Evolutionary conservation across 1,140 invertebrate species (phyloP).

Genomic region (Heliconius hewitsoni): DNA sequence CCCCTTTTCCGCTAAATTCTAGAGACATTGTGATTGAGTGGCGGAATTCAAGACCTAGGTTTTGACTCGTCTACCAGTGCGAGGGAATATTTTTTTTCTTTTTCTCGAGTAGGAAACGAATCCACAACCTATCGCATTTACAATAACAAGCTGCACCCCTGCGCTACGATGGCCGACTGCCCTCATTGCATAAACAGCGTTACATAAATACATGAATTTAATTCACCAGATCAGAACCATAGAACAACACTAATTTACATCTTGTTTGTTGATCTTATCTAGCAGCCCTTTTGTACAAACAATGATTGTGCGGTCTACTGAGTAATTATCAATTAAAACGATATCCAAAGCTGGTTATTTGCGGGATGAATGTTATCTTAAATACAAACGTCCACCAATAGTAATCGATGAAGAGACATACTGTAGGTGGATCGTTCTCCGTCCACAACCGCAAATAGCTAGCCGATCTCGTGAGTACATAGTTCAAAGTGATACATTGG

Average conservation of each 20-base stretch:
- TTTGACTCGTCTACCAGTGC: too few relatives aligned
- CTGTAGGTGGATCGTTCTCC: conserved; percentile 34
- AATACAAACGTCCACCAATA: conserved; percentile 30
- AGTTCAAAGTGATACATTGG: conserved; percentile 44
- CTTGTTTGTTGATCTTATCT: conserved; percentile 38
- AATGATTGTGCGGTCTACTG: conserved; percentile 29
- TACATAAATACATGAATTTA: conserved; percentile 27
- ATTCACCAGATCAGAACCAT: conserved; percentile 30
- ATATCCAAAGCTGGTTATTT: conserved; percentile 33
- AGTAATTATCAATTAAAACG: conserved; percentile 32
- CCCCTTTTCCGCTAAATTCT: too few relatives aligned
- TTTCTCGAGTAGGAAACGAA: not conserved
- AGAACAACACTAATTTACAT: conserved; percentile 31
- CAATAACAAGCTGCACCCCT: not conserved
- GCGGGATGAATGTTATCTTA: conserved; percentile 37
- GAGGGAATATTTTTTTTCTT: too few relatives aligned
- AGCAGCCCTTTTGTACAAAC: conserved; percentile 33
- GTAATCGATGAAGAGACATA: conserved; percentile 33
- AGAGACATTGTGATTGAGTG: too few relatives aligned
- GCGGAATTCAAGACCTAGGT: too few relatives aligned
- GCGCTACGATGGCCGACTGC: not conserved
- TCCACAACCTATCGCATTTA: not conserved
- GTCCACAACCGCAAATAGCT: conserved; percentile 42
- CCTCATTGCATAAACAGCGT: not conserved
- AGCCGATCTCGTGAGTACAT: conserved; percentile 40